phyloP scores from a whole-genome alignment of 1,140 invertebrate species.

The Asbolus verrucosus region DNA sequence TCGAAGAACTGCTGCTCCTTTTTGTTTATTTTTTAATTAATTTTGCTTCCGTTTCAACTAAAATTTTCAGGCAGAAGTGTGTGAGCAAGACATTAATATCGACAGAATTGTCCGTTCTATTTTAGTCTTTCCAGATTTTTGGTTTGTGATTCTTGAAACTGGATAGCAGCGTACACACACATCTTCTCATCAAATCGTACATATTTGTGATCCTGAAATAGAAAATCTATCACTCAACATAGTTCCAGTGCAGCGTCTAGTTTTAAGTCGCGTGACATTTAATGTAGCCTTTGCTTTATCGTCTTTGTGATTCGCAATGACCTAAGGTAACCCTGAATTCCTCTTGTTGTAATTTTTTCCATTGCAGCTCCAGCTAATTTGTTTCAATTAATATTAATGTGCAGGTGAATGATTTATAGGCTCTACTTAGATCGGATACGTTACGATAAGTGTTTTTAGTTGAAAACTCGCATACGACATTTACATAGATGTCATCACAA shows the following conservation, averaged over 20 bases:
- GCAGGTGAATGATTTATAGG: conserved; percentile 10
- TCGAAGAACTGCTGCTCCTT: too few species aligned
- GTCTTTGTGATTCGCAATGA: too few species aligned
- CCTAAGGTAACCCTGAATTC: not conserved
- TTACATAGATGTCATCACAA: conserved; percentile 4
- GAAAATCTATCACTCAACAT: too few species aligned
- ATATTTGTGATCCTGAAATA: conserved; percentile 2
- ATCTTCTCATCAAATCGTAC: not conserved
- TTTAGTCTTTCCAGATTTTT: not conserved
- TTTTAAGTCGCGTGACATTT: conserved; percentile 7
- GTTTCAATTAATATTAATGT: conserved; percentile 22
- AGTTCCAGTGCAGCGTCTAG: too few species aligned
- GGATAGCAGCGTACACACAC: conserved; percentile 2
- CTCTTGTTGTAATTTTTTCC: not conserved
- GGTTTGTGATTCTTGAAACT: not conserved
- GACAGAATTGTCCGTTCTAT: not conserved
- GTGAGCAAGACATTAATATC: too few species aligned
- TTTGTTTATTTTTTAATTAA: too few species aligned
- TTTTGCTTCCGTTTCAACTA: conserved; percentile 35
- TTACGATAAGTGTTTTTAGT: conserved; percentile 1
- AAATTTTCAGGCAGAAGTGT: too few species aligned
- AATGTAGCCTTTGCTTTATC: not conserved
- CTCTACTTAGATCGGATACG: not conserved
- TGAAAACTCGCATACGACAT: not conserved
- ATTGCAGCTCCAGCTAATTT: not conserved